These are phyloP conservation scores for Macropodus opercularis DNA, from an alignment of 2,797 vertebrate species.

Conservation along the genomic window DNA sequence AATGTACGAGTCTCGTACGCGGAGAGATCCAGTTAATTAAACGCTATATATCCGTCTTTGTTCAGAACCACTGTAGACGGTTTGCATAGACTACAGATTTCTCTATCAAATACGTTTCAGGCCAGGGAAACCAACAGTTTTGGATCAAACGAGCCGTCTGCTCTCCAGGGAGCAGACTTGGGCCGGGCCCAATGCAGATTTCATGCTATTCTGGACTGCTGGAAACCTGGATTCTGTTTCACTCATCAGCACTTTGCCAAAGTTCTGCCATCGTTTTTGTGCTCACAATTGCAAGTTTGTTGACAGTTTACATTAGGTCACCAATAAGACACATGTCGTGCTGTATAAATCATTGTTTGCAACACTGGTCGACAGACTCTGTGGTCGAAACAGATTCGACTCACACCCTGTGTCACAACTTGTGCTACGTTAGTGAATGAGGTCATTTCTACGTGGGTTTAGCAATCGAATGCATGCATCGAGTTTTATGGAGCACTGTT, in stretches of 20 bases:
- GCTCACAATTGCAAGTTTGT: constrained; percentile 40
- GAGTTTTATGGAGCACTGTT: too few relatives aligned
- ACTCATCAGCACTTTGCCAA: constrained; percentile 45
- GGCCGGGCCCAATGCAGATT: constrained; percentile 49
- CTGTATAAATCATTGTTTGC: constrained; percentile 42
- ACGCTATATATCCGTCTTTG: neutral
- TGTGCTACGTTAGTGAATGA: constrained; percentile 19
- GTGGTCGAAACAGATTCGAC: constrained; percentile 21
- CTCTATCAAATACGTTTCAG: constrained; percentile 23
- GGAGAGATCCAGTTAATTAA: neutral
- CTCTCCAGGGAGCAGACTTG: constrained; percentile 50
- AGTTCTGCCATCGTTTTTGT: constrained; percentile 26
- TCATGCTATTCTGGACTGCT: constrained; percentile 42
- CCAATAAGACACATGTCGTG: constrained; percentile 26
- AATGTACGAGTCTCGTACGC: neutral
- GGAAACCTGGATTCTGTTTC: constrained; percentile 46
- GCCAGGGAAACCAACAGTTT: constrained; percentile 35
- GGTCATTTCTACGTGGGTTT: neutral
- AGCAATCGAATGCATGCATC: too few relatives aligned
- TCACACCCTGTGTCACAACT: constrained; percentile 15
- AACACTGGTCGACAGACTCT: constrained; percentile 26
- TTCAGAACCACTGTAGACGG: neutral
- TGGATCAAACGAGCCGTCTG: constrained; percentile 34
- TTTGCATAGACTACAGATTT: constrained; percentile 2
- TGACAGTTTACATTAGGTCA: constrained; percentile 45